Percentiles rank a stretch among this genome's conserved stretches.
These are phyloP conservation scores for Pteronotus mesoamericanus DNA, from an alignment of 2,797 vertebrate genomes.

Conservation along the genomic window DNA sequence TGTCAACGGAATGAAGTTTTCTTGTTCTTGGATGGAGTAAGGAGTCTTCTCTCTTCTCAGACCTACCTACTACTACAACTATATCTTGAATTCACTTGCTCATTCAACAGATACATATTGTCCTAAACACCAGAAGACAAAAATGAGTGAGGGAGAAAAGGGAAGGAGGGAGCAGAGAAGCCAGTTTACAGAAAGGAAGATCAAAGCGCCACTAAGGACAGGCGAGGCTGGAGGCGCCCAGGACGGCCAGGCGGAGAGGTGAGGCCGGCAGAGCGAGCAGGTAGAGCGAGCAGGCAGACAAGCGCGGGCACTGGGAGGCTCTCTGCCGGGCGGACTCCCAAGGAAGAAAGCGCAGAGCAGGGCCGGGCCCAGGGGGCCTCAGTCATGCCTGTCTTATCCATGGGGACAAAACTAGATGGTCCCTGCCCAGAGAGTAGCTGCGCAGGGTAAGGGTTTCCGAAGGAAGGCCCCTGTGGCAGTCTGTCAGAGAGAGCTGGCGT, in stretches of 20 bases:
- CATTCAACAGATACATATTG: neutral
- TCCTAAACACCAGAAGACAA: neutral
- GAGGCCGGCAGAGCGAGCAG: neutral
- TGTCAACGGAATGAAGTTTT: neutral
- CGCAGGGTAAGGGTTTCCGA: neutral
- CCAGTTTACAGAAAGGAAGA: neutral
- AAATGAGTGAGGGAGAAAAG: neutral
- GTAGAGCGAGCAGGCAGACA: neutral
- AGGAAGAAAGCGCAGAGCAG: neutral
- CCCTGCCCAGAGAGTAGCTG: neutral
- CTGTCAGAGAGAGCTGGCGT: neutral
- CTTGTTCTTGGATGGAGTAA: neutral
- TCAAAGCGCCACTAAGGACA: neutral
- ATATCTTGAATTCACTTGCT: neutral
- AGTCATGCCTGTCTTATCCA: neutral
- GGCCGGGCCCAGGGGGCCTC: neutral
- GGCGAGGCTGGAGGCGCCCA: neutral
- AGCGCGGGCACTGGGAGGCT: neutral
- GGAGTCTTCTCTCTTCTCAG: neutral
- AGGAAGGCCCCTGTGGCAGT: rapidly evolving
- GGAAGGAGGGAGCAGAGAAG: neutral
- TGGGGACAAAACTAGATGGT: neutral
- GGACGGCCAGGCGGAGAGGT: rapidly evolving
- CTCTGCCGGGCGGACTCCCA: neutral
- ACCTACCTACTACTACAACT: neutral